phyloP scores from a whole-genome alignment of 2,113 vertebrate species.

The Boulengeromyrus knoepffleri region DNA sequence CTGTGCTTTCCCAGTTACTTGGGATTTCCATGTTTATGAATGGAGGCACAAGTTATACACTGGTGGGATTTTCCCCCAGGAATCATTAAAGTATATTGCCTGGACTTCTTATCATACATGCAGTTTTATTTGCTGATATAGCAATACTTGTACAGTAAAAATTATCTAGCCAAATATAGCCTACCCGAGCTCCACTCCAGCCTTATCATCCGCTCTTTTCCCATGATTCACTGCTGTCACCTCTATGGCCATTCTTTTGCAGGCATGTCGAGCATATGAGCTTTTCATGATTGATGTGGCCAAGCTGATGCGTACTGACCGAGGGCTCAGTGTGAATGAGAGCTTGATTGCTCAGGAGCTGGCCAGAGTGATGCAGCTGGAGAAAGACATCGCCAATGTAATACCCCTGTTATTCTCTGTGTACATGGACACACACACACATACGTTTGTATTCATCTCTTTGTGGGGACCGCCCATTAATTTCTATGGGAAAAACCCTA shows the following conservation, averaged over 20 bases:
- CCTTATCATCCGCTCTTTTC: not conserved
- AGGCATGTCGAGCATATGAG: slow-evolving; percentile 82
- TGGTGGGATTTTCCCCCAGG: not conserved
- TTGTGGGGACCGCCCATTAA: not conserved
- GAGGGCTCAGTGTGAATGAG: slow-evolving; percentile 54
- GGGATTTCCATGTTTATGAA: not conserved
- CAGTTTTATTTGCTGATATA: not conserved
- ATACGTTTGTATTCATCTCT: not conserved
- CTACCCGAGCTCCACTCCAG: not conserved
- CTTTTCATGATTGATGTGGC: slow-evolving; percentile 84
- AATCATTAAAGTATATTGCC: not conserved
- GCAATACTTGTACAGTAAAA: not conserved
- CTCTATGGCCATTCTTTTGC: slow-evolving; percentile 12
- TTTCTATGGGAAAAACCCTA: not conserved
- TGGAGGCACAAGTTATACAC: not conserved
- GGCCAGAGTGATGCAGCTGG: slow-evolving; percentile 73
- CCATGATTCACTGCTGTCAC: not conserved
- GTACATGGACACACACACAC: not conserved
- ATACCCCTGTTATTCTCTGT: slow-evolving; percentile 31
- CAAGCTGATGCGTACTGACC: slow-evolving; percentile 75
- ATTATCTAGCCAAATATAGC: not conserved
- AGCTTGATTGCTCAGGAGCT: slow-evolving; percentile 62
- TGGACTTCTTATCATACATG: not conserved
- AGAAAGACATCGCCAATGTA: slow-evolving; percentile 88
- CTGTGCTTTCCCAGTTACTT: not conserved